These are phyloP conservation scores for Chaenodraco wilsoni DNA, from an alignment of 2,797 vertebrate genomes.

Conservation along the genomic window DNA sequence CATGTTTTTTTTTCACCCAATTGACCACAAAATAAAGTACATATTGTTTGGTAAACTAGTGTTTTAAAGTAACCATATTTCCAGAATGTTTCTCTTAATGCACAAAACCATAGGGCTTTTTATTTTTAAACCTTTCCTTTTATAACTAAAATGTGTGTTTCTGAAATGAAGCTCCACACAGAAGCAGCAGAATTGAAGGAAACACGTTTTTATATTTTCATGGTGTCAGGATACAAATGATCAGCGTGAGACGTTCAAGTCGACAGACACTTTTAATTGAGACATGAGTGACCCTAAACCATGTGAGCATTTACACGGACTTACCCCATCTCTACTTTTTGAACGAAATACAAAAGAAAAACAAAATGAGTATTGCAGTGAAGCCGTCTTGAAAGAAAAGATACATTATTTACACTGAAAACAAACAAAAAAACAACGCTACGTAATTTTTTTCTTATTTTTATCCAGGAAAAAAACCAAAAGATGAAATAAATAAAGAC, in stretches of 20 bases:
- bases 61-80: not conserved
- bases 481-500: constrained; percentile 85
- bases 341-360: constrained; percentile 76
- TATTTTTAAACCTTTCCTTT: too few relatives aligned
- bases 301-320: constrained; percentile 78
- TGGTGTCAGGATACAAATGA: constrained; percentile 27
- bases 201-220: not conserved
- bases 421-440: constrained; percentile 67
- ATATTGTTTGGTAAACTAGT: not conserved
- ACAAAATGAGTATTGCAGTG: constrained; percentile 74
- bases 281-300: constrained; percentile 78
- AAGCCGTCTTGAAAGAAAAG: constrained; percentile 79
- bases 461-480: constrained; percentile 57
- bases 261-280: constrained; percentile 84
- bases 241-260: constrained; percentile 43
- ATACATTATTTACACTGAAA: constrained; percentile 87
- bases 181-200: not conserved
- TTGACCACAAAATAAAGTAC: not conserved
- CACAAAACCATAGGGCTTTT: not conserved
- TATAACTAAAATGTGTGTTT: too few relatives aligned
- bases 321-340: constrained; percentile 70
- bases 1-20: not conserved
- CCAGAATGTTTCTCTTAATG: not conserved
- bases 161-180: constrained; percentile 2
- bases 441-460: constrained; percentile 56